Percentiles rank a stretch among this genome's conserved stretches.
Evolutionary conservation across 2,113 vertebrate genomes (phyloP).

Genomic region (Mystacornis crossleyi): DNA sequence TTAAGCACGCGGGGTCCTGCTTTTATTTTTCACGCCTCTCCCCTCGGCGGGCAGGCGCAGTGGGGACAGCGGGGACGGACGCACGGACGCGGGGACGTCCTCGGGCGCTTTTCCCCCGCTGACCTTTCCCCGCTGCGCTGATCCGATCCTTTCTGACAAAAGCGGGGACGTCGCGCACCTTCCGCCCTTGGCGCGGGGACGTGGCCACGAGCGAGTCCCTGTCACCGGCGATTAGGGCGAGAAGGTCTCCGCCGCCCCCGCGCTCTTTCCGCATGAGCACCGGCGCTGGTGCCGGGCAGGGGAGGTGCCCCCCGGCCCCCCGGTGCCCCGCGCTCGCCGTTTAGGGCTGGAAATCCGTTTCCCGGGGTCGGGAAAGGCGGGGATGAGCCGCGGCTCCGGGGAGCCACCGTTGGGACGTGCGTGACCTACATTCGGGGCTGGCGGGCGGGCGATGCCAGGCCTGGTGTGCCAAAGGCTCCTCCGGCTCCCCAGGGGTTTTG

Average conservation of each 20-base stretch:
- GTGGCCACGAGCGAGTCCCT: background rate
- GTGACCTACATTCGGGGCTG: background rate
- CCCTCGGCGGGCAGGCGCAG: background rate
- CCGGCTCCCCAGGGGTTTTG: fast-evolving
- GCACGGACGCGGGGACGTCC: fast-evolving
- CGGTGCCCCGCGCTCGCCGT: fast-evolving
- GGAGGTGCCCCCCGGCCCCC: background rate
- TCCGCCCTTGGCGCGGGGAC: background rate
- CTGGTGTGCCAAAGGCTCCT: fast-evolving
- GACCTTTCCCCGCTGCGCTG: conserved; percentile 53
- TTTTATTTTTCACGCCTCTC: background rate
- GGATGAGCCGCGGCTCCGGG: background rate
- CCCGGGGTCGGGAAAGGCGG: background rate
- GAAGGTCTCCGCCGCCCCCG: conserved; percentile 63
- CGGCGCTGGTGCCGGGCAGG: background rate
- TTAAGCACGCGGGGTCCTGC: fast-evolving
- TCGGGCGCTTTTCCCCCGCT: background rate
- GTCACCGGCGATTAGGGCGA: conserved; percentile 69
- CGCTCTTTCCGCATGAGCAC: conserved; percentile 75
- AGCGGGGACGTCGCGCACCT: conserved; percentile 9
- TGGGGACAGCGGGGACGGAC: background rate
- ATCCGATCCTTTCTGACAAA: conserved; percentile 44
- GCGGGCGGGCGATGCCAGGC: background rate
- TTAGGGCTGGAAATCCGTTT: background rate
- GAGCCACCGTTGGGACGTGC: background rate